Base-by-base conservation (phyloP, 2,888 invertebrate species). In the Acanthacorydalis orientalis region DNA sequence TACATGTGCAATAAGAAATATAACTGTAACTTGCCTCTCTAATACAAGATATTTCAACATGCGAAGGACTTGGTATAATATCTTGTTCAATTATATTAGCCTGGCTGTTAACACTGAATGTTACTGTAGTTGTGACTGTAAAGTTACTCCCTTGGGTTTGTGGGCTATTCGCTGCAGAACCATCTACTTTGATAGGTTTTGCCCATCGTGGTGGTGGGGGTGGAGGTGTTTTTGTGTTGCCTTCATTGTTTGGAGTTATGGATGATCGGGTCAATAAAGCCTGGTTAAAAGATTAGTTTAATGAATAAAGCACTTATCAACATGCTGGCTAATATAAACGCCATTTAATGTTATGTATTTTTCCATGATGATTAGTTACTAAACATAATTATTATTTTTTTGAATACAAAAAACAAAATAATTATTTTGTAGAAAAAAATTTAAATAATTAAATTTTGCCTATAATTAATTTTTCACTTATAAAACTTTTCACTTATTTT, bases 171-270 rank as follows among this genome's bases (percentile, higher is more conserved):
- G 44, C 16, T 50, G 64, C 57, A 55, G 66, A 69, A 31, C 52
- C 51, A 16, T 50, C 50, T 64, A 68, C 65, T 7, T 70, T 68
- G 51, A 63, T 68, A 0, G 87, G 86, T 62, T 88, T 88, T 0
- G 85, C 80, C 86, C 88, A 88, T 57, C 88, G 72, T 11, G 87
- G 81, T 0, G 88, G 88, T 0, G 88, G 88, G 1, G 85, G 84
- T 7, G 88, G 88, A 1, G 88, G 87, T 33, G 82, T 82, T 43
- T 67, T 73, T 7, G 33, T 16, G 35, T 12, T 23, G 16, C 40
- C 44, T 46, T 16, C 42, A 59, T 15, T 1, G 14, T 12, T 11
- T n/a, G 16, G 15, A 37, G n/a, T 38, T 35, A 31, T 38, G 45
- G 16, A 31, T 11, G 41, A 41, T 43, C 43, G n/a, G 6, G 43